phyloP scores from a whole-genome alignment of 2,113 vertebrate genomes.

The Cyphomyrus discorhynchus region DNA sequence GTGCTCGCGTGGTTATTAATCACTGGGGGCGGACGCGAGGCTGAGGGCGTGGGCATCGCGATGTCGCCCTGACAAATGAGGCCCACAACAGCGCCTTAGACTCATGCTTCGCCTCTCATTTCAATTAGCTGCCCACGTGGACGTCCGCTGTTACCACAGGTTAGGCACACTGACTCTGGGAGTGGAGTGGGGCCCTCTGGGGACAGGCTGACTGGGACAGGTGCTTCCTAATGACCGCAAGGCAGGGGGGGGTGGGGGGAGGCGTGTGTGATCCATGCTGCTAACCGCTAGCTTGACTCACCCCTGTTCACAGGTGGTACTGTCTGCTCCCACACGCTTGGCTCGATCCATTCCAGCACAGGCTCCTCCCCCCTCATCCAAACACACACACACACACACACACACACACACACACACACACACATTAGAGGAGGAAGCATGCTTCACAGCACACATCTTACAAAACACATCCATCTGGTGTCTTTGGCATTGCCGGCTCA shows the following conservation, averaged over 20 bases:
- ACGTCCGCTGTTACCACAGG: not conserved
- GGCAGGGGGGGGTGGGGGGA: not conserved
- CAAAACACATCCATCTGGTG: constrained; percentile 17
- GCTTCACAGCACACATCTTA: constrained; percentile 1
- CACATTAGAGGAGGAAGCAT: not conserved
- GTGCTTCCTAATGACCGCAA: not conserved
- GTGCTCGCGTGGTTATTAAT: constrained; percentile 67
- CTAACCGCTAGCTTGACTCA: not conserved
- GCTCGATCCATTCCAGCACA: not conserved
- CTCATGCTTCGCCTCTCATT: constrained; percentile 73
- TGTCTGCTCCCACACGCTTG: not conserved
- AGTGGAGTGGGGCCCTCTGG: not conserved
- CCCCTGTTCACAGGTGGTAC: not conserved
- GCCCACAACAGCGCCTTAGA: constrained; percentile 61
- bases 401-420: not conserved
- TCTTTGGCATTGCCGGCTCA: not conserved
- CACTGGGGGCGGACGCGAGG: constrained; percentile 53
- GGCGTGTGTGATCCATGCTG: not conserved
- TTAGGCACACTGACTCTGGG: constrained; percentile 32
- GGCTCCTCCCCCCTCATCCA: not conserved
- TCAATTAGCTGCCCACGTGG: constrained; percentile 65
- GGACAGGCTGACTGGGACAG: not conserved
- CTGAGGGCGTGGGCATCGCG: constrained; percentile 55
- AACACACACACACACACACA: not conserved
- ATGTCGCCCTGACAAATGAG: constrained; percentile 75